Percentiles rank a stretch among this genome's conserved stretches.
Evolutionary conservation across 2,113 vertebrate species (phyloP).

Genomic region (Spermophilus dauricus): DNA sequence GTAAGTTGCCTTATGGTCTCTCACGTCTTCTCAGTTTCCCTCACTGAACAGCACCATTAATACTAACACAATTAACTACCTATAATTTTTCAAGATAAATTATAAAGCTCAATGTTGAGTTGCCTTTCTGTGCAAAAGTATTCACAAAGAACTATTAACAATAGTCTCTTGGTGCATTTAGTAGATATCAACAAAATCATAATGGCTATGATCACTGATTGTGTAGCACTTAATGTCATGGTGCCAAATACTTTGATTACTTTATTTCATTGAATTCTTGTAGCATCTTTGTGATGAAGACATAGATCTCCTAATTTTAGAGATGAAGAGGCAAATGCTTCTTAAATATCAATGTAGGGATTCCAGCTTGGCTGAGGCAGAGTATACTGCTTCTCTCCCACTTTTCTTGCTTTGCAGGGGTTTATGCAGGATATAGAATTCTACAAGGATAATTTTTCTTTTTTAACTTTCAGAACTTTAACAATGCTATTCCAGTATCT

Average conservation of each 20-base stretch:
- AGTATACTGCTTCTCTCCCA: neutral
- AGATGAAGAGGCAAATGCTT: neutral
- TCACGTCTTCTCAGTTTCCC: neutral
- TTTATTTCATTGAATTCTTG: conserved; percentile 7
- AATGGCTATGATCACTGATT: neutral
- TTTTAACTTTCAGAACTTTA: neutral
- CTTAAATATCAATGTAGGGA: neutral
- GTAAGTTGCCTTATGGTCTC: neutral
- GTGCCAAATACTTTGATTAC: neutral
- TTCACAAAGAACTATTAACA: conserved; percentile 5
- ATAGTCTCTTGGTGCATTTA: neutral
- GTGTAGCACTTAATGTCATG: neutral
- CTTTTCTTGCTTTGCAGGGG: neutral
- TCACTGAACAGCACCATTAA: neutral
- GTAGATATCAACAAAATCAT: conserved; percentile 42
- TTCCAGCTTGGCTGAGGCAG: neutral
- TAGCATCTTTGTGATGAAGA: neutral
- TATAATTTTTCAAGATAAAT: neutral
- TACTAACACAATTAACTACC: neutral
- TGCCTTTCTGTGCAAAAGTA: neutral
- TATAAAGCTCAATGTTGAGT: neutral
- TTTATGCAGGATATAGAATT: conserved; percentile 18
- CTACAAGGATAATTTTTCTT: neutral
- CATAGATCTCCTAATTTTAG: neutral
- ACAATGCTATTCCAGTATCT: neutral